Evolutionary conservation across 2,113 vertebrate genomes (phyloP).

Genomic region (Platanista minor): DNA sequence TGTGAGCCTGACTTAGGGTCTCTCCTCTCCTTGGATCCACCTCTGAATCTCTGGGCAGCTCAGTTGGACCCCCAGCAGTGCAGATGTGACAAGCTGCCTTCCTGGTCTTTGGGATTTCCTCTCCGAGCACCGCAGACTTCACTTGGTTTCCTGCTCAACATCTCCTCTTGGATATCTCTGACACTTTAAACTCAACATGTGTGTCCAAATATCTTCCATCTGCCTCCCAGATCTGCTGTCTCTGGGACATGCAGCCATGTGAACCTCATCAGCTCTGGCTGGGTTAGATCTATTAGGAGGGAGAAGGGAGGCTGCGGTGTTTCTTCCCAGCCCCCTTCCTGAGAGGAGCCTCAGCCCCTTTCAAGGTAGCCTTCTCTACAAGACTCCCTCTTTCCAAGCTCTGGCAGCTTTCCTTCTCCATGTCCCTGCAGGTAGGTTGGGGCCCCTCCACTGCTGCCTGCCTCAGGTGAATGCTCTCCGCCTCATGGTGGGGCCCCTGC

Average conservation of each 20-base stretch:
- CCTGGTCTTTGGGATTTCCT: not conserved
- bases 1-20: not conserved
- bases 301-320: not conserved
- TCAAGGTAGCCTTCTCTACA: not conserved
- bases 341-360: not conserved
- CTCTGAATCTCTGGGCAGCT: not conserved
- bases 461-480: not conserved
- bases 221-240: not conserved
- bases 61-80: not conserved
- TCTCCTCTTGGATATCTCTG: not conserved
- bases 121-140: not conserved
- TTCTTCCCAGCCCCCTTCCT: not conserved
- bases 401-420: not conserved
- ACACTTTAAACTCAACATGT: not conserved
- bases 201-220: not conserved
- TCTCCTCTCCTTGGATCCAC: not conserved
- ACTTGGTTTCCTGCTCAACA: not conserved
- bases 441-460: not conserved
- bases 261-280: not conserved
- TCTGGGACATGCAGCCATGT: not conserved
- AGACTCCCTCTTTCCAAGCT: not conserved
- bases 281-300: not conserved
- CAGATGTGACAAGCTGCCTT: not conserved
- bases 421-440: not conserved
- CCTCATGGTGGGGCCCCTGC: rapidly evolving